Base-by-base conservation (phyloP, 2,113 vertebrate species). In the Laticauda laticaudata region DNA sequence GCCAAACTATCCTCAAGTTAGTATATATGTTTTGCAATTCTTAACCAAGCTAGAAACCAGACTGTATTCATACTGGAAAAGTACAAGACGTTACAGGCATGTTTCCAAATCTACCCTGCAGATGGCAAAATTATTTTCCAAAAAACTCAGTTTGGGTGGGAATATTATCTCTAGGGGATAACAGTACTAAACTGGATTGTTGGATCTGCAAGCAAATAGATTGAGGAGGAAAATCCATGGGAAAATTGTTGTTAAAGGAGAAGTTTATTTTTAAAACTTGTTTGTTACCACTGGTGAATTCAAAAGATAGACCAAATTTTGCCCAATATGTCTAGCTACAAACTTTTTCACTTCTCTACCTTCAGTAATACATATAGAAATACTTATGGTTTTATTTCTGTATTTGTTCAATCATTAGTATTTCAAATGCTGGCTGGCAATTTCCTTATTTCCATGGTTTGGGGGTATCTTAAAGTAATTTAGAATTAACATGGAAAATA, bases 71-170 rank as follows among this genome's bases (percentile, higher is more conserved):
- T 90, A 24, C 43, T 93, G 39, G 86, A 91, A 15, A 29, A 0
- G 4, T 54, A 26, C 1, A 86, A 21, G 24, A 15, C 12, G 87
- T n/a, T 56, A 95, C 90, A 95, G 90, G 29, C 18, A 92, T 75
- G 56, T 4, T 64, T 90, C 54, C 91, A 54, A 85, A 34, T 89
- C 64, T 20, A 90, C 9, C 20, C 92, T 51, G 0, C 4, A 2
- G 34, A 57, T 11, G 23, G 54, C 18, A 56, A 57, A 91, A 20
- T 75, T 34, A 7, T 75, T 75, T 34, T 34, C 14, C 5, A 34
- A 75, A 75, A 34, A 18, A 14, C 64, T 69, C 26, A 34, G 29
- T 69, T 34, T 75, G n/a, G 5, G n/a, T 75, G 5, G 15, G 64
- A 34, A 34, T 75, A 34, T 39, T 39, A 75, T 75, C 69, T 75